Evolutionary conservation across 2,888 invertebrate species (phyloP), one percentile per base, ranked within the genome.

Genomic region (Pterostichus madidus): DNA sequence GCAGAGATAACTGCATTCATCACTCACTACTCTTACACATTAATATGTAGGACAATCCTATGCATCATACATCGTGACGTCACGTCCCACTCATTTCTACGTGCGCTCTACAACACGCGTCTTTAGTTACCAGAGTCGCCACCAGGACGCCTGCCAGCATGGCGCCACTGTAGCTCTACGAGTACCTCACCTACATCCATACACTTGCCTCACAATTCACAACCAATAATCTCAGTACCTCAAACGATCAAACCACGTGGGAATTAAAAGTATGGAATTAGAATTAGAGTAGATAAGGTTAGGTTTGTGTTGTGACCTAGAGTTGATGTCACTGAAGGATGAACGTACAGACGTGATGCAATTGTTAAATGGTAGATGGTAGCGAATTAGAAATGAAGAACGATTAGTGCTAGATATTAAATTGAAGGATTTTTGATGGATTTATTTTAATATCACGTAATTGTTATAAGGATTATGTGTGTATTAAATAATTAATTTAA

Each of bases 381-480:
- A 44, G 17, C 11, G 39, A 15, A 44, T 13, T 71, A 39, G 35
- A 68, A 39, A 44, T 56, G 15, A 17, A 13, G 2, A 56, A 52
- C 13, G 8, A 56, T 56, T 56, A 5, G 17, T 17, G 17, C 8
- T 17, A 17, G 56, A 56, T 56, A 49, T 49, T 64, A 17, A 44
- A 71, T 17, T 71, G 68, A 71, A 71, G 68, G 68, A 13, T 71
- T 44, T 17, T 11, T 13, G 15, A 44, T 44, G 17, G 39, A 15
- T 17, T 71, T 71, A 13, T 13, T 2, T 64, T 56, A 56, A 13
- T 7, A 35, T 64, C 68, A 44, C 68, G 68, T 71, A 71, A 71
- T 13, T 71, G 68, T 71, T 71, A 71, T 71, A 71, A 71, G 68
- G 68, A 71, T 71, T 71, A 71, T 44, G 24, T 13, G 6, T 49